Evolutionary conservation across 1,140 invertebrate genomes (phyloP).

Genomic region (Helicoverpa armigera): DNA sequence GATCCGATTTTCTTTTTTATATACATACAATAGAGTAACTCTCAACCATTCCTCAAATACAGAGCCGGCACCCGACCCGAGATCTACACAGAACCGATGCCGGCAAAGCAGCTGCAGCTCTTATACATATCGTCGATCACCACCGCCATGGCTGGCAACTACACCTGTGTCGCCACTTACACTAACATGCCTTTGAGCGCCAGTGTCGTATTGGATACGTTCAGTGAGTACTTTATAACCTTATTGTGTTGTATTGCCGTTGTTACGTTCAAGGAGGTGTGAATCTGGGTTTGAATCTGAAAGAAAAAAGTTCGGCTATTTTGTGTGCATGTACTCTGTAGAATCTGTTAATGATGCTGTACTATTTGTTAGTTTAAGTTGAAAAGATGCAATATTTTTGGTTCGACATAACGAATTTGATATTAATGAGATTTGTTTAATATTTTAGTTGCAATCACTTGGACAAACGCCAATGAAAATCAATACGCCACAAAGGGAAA

Average conservation of each 20-base stretch:
- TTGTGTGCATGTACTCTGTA: too few relatives aligned
- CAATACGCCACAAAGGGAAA: slow-evolving; percentile 93
- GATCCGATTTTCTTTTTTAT: too few relatives aligned
- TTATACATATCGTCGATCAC: slow-evolving; percentile 92
- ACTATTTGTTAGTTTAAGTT: too few relatives aligned
- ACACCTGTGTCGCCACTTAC: slow-evolving; percentile 94
- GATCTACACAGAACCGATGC: slow-evolving; percentile 89
- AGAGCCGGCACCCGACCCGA: slow-evolving; percentile 84
- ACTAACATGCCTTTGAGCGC: slow-evolving; percentile 89
- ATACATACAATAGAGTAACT: neutral
- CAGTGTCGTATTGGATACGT: slow-evolving; percentile 91
- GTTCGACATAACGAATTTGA: neutral
- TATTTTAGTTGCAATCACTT: slow-evolving; percentile 93
- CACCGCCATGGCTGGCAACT: slow-evolving; percentile 92
- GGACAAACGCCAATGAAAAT: slow-evolving; percentile 93
- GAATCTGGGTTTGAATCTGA: too few relatives aligned
- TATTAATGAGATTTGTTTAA: slow-evolving; percentile 49
- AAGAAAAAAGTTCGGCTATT: too few relatives aligned
- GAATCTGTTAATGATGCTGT: too few relatives aligned
- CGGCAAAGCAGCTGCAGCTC: slow-evolving; percentile 88
- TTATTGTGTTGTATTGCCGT: neutral
- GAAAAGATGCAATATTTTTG: too few relatives aligned
- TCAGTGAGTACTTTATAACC: slow-evolving; percentile 87
- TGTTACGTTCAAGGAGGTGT: neutral
- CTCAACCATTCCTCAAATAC: slow-evolving; percentile 50